Conservation (phyloP, 2,113 vertebrate species). For the Chamaea fasciata region DNA sequence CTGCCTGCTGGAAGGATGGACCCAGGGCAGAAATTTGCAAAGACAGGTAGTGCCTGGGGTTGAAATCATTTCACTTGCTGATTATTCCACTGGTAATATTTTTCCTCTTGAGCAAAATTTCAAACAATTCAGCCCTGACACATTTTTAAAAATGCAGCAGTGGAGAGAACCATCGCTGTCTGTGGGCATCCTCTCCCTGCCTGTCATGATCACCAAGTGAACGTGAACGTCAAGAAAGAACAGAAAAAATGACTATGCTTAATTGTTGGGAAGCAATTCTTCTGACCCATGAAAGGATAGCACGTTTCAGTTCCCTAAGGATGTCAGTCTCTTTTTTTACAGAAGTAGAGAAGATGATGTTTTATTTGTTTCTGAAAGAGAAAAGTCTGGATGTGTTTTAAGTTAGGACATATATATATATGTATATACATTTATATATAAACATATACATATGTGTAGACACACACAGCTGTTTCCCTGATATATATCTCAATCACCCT, state of each 20-base stretch:
- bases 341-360: background rate
- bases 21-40: background rate
- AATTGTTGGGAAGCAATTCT: background rate
- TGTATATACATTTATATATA: background rate
- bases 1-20: background rate
- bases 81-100: background rate
- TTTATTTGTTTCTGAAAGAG: background rate
- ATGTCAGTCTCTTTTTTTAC: background rate
- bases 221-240: background rate
- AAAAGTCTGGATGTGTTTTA: background rate
- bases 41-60: background rate
- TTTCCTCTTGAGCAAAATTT: background rate
- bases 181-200: background rate
- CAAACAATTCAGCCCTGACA: background rate
- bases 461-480: background rate
- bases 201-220: background rate
- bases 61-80: slow-evolving; percentile 8
- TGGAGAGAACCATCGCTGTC: background rate
- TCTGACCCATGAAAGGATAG: background rate
- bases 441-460: background rate
- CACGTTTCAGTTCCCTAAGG: background rate
- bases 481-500: background rate
- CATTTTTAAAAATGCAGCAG: background rate
- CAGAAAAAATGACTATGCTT: background rate
- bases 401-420: background rate